Conservation (phyloP, 2,888 invertebrate species). For the Sarcophaga caerulescens region DNA sequence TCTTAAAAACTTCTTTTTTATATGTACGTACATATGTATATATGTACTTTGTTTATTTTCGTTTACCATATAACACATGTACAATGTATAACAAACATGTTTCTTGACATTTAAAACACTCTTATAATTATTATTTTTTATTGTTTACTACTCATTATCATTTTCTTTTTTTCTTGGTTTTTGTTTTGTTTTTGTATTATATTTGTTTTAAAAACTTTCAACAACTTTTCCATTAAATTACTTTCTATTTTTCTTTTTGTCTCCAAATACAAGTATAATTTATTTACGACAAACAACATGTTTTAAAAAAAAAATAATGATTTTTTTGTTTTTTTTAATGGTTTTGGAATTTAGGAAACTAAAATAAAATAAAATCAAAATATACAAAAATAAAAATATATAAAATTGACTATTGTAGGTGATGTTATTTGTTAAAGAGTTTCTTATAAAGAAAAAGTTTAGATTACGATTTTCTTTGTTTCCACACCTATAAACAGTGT, state of each 20-base stretch:
- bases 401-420: not conserved
- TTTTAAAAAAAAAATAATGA: no score
- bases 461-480: not conserved
- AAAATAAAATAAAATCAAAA: not conserved
- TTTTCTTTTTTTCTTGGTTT: not conserved
- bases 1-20: constrained; percentile 20
- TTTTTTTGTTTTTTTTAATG: not conserved
- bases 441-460: not conserved
- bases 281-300: no score
- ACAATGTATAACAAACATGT: constrained; percentile 64
- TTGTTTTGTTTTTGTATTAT: not conserved
- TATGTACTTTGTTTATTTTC: not conserved
- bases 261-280: not conserved
- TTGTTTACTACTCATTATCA: not conserved
- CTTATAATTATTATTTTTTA: constrained; percentile 56
- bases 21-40: not conserved
- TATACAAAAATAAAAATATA: not conserved
- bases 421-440: not conserved
- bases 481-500: not conserved
- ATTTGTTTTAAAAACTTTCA: constrained; percentile 54
- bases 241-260: constrained; percentile 28
- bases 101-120: constrained; percentile 67
- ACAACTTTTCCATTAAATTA: constrained; percentile 53
- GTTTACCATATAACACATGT: constrained; percentile 61
- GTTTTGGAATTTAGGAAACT: not conserved